phyloP scores from a whole-genome alignment of 2,113 vertebrate genomes.

The Natator depressus region DNA sequence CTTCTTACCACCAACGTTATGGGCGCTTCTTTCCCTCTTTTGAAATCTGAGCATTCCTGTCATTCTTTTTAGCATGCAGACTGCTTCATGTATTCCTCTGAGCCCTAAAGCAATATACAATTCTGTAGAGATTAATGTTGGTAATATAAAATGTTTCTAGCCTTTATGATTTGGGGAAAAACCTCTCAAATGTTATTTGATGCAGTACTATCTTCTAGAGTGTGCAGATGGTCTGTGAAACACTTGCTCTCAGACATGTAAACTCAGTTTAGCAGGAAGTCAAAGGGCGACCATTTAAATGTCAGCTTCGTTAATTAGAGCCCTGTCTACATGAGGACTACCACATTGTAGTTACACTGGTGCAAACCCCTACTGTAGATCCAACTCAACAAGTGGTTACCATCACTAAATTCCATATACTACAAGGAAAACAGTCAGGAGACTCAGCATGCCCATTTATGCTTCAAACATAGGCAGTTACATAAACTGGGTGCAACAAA shows the following conservation, averaged over 20 bases:
- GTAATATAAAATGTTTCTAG: neutral
- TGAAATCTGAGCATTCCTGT: neutral
- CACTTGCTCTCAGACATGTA: neutral
- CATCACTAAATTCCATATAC: neutral
- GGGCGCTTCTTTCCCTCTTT: neutral
- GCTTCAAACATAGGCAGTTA: neutral
- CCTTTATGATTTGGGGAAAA: neutral
- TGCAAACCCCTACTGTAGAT: neutral
- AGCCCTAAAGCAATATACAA: neutral
- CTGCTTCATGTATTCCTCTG: neutral
- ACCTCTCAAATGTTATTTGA: neutral
- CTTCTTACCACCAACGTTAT: neutral
- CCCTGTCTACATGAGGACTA: neutral
- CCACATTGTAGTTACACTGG: neutral
- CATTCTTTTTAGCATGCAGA: neutral
- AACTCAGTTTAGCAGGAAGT: neutral
- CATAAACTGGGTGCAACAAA: neutral
- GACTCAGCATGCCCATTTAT: neutral
- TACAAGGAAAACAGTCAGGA: neutral
- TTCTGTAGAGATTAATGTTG: neutral
- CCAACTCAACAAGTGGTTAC: neutral
- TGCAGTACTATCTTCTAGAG: neutral
- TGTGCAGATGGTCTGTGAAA: neutral
- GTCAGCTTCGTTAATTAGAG: neutral
- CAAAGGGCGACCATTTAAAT: neutral